Conservation (phyloP, 1,140 invertebrate species). For the Nomia melanderi region DNA sequence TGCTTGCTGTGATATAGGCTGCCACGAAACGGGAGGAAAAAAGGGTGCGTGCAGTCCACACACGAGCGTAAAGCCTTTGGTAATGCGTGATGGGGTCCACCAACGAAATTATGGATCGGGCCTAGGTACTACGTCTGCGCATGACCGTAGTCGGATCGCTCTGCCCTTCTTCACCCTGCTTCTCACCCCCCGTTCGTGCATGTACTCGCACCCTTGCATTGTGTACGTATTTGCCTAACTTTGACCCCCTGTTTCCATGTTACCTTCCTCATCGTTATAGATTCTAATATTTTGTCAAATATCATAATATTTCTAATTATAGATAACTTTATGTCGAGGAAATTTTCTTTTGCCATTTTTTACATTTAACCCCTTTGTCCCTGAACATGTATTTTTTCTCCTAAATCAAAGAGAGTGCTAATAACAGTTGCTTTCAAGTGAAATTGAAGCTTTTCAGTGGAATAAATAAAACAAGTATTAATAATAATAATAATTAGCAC, state of each 20-base stretch:
- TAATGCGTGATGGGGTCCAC: conserved; percentile 65
- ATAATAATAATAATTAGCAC: too few species aligned
- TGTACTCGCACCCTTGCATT: background rate
- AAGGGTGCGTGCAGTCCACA: conserved; percentile 50
- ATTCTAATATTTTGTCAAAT: background rate
- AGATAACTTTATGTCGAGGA: too few species aligned
- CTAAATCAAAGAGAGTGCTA: too few species aligned
- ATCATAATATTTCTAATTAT: background rate
- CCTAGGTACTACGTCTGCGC: conserved; percentile 53
- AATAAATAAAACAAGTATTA: too few species aligned
- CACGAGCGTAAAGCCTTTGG: conserved; percentile 49
- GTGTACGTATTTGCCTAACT: conserved; percentile 12
- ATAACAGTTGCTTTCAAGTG: too few species aligned
- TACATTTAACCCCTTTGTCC: too few species aligned
- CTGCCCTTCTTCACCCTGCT: conserved; percentile 38
- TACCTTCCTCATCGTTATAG: background rate
- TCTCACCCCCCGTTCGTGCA: conserved; percentile 6
- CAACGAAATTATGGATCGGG: conserved; percentile 69
- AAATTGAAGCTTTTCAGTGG: too few species aligned
- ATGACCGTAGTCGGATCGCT: conserved; percentile 43
- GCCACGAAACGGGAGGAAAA: conserved; percentile 29
- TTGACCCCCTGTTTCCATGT: background rate
- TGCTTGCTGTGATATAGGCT: background rate
- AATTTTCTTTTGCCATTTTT: too few species aligned
- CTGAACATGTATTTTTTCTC: too few species aligned